Evolutionary conservation across 2,888 invertebrate genomes (phyloP).

Genomic region (Crematogaster levior): DNA sequence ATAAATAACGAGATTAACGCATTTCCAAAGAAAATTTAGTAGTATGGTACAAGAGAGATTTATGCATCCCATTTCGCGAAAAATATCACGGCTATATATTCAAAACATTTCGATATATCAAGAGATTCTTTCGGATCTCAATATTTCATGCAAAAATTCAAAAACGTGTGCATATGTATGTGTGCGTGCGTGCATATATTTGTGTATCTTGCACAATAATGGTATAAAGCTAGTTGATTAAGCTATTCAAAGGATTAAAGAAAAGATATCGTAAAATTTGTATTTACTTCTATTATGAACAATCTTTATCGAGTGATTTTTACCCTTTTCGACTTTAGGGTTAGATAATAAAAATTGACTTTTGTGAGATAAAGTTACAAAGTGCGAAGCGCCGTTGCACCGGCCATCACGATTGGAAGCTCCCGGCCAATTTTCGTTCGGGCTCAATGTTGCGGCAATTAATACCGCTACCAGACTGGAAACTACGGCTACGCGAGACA

Average conservation of each 20-base stretch:
- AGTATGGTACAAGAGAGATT: conserved; percentile 20
- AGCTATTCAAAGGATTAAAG: not conserved
- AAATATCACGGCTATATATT: conserved; percentile 30
- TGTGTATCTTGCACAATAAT: not conserved
- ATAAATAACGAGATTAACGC: conserved; percentile 44
- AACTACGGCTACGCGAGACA: conserved; percentile 33
- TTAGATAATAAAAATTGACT: conserved; percentile 3
- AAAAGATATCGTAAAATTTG: not conserved
- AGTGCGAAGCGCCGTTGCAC: not conserved
- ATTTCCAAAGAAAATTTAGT: conserved; percentile 31
- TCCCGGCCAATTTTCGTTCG: conserved; percentile 33
- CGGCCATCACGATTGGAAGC: conserved; percentile 4
- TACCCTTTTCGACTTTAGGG: not conserved
- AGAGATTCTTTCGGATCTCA: conserved; percentile 8
- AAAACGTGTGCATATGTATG: no score
- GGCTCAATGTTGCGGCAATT: not conserved
- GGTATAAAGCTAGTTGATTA: conserved; percentile 1
- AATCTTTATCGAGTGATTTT: not conserved
- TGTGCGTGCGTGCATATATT: no score
- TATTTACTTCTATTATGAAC: not conserved
- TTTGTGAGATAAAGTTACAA: not conserved
- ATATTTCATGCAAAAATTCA: conserved; percentile 41
- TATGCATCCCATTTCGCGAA: conserved; percentile 19
- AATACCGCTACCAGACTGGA: conserved; percentile 26
- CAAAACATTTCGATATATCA: conserved; percentile 25